phyloP scores from a whole-genome alignment of 1,140 invertebrate species.

The Sesamia nonagrioides region DNA sequence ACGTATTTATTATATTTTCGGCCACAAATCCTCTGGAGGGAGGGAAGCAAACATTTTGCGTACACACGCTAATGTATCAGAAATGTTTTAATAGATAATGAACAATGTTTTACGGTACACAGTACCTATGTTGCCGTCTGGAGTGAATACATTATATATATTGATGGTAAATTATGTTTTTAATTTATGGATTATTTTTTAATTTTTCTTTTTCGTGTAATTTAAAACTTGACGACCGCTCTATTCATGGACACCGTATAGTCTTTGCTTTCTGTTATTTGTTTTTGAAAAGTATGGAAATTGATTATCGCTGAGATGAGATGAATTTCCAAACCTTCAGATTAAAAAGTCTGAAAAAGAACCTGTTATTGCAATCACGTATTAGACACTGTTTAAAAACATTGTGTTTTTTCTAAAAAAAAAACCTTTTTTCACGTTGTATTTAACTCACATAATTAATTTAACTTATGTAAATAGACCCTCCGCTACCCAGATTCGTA shows the following conservation, averaged over 20 bases:
- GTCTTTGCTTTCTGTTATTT: no score
- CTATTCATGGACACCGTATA: no score
- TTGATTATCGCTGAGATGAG: no score
- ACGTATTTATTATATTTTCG: conserved; percentile 37
- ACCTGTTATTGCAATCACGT: background rate
- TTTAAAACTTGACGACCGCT: no score
- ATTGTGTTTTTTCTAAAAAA: background rate
- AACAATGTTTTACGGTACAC: conserved; percentile 9
- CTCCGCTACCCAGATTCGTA: background rate
- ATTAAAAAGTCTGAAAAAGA: no score
- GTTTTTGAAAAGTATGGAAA: no score
- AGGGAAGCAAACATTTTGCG: conserved; percentile 16
- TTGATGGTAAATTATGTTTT: background rate
- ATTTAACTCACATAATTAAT: conserved; percentile 16
- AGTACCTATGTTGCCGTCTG: background rate
- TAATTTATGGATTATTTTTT: no score
- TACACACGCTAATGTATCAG: conserved; percentile 18
- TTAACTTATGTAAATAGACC: conserved; percentile 21
- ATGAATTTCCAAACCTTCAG: no score
- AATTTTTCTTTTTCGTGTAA: no score
- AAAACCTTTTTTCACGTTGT: background rate
- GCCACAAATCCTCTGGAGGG: conserved; percentile 18
- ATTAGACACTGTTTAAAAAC: background rate
- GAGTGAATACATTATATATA: background rate
- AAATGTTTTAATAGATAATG: conserved; percentile 20